Conservation (phyloP, 2,888 invertebrate species). For the Xestoiulus laeticollis region DNA sequence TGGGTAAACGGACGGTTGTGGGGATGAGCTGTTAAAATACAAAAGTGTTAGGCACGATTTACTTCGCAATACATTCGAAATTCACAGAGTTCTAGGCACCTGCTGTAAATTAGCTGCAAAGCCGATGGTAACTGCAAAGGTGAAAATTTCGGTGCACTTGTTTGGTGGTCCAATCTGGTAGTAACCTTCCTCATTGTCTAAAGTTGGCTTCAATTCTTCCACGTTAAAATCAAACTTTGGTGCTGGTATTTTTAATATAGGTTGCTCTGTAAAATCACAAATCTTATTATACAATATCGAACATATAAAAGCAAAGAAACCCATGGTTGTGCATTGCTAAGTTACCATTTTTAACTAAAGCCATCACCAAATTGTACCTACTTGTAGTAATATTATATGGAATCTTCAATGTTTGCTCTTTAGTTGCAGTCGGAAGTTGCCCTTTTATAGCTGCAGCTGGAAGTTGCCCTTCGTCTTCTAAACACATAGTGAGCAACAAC, state of each 20-base stretch:
- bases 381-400: not conserved
- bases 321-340: not conserved
- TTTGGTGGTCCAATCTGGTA: constrained; percentile 65
- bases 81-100: constrained; percentile 58
- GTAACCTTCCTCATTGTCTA: constrained; percentile 62
- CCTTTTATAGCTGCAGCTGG: not conserved
- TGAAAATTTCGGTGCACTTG: constrained; percentile 62
- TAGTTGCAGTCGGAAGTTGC: not conserved
- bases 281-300: not conserved
- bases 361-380: not conserved
- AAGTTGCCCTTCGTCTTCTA: constrained; percentile 44
- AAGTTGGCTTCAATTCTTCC: constrained; percentile 55
- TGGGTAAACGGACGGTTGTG: constrained; percentile 60
- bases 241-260: not conserved
- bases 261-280: not conserved
- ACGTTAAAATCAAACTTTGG: not conserved
- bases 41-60: not conserved
- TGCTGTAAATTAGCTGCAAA: constrained; percentile 64
- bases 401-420: not conserved
- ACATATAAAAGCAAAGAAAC: not conserved
- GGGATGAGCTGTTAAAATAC: constrained; percentile 61
- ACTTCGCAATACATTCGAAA: not conserved
- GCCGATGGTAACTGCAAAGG: constrained; percentile 65
- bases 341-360: too few species aligned
- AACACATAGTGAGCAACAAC: constrained; percentile 7